Evolutionary conservation across 2,797 vertebrate genomes (phyloP).

Genomic region (Silurus aristotelis): DNA sequence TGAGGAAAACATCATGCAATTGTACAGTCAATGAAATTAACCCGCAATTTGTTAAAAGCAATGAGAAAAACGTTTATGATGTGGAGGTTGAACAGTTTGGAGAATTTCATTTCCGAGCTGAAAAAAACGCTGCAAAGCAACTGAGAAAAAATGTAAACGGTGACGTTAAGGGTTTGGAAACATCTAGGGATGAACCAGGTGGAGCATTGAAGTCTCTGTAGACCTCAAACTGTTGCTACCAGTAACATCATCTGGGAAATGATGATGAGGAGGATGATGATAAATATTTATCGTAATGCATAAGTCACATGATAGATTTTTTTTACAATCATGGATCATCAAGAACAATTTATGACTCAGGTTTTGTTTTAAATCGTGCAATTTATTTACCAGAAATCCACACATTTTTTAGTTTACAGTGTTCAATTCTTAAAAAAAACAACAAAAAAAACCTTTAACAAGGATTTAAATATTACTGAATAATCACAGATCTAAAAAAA

Average conservation of each 20-base stretch:
- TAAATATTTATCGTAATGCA: background rate
- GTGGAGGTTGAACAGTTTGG: too few species aligned
- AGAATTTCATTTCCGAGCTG: too few species aligned
- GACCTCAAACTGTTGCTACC: background rate
- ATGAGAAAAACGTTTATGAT: too few species aligned
- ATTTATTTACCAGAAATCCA: slow-evolving; percentile 9
- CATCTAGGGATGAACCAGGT: background rate
- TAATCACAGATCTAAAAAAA: background rate
- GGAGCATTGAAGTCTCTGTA: background rate
- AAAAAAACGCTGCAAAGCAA: too few species aligned
- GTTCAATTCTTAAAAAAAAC: background rate
- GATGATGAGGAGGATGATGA: background rate
- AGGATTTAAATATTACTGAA: background rate
- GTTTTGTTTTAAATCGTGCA: background rate
- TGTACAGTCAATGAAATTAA: too few species aligned
- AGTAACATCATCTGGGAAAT: background rate
- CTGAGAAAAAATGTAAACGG: too few species aligned
- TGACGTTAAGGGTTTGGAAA: background rate
- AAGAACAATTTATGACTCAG: background rate
- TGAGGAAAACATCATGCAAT: too few species aligned
- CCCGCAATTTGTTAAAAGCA: too few species aligned
- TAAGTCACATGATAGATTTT: background rate
- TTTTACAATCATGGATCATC: background rate
- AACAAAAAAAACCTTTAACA: background rate
- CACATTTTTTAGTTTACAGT: background rate